phyloP scores from a whole-genome alignment of 1,140 invertebrate genomes.

The Paralvinella palmiformis region DNA sequence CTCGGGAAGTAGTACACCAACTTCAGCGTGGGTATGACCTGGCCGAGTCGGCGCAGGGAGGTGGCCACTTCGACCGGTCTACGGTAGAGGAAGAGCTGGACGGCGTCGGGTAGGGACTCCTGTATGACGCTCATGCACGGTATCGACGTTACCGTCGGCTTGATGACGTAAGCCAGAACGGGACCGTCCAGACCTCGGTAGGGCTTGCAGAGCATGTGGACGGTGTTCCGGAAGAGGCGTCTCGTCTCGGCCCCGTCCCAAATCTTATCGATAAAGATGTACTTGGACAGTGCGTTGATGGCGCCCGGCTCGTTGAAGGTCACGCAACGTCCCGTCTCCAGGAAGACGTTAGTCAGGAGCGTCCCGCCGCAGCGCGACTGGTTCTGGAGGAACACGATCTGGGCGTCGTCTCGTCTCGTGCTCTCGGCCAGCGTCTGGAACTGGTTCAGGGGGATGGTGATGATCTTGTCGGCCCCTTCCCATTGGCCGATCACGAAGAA shows the following conservation, averaged over 20 bases:
- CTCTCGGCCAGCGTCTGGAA: constrained; percentile 12
- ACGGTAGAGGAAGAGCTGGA: constrained; percentile 10
- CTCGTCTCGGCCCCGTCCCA: neutral
- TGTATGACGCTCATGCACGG: neutral
- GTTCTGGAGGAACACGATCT: constrained; percentile 15
- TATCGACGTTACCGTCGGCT: neutral
- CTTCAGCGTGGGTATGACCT: constrained; percentile 3
- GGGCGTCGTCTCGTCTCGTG: neutral
- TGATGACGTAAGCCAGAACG: constrained; percentile 3
- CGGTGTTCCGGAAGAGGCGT: neutral
- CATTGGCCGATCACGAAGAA: constrained; percentile 14
- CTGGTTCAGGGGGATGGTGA: neutral
- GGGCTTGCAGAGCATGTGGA: constrained; percentile 13
- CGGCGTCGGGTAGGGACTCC: neutral
- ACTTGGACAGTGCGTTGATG: neutral
- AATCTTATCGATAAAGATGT: neutral
- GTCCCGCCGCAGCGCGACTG: constrained; percentile 13
- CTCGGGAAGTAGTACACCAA: too few relatives aligned
- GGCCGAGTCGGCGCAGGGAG: neutral
- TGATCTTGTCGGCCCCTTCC: neutral
- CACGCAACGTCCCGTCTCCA: constrained; percentile 6
- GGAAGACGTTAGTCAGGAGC: constrained; percentile 8
- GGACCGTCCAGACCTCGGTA: neutral
- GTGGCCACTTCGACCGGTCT: constrained; percentile 4
- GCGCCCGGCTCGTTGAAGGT: constrained; percentile 6